A percentile compares a stretch with the other conserved stretches of the same genome.
phyloP scores from a whole-genome alignment of 1,140 invertebrate species.

The Bombus ignitus region DNA sequence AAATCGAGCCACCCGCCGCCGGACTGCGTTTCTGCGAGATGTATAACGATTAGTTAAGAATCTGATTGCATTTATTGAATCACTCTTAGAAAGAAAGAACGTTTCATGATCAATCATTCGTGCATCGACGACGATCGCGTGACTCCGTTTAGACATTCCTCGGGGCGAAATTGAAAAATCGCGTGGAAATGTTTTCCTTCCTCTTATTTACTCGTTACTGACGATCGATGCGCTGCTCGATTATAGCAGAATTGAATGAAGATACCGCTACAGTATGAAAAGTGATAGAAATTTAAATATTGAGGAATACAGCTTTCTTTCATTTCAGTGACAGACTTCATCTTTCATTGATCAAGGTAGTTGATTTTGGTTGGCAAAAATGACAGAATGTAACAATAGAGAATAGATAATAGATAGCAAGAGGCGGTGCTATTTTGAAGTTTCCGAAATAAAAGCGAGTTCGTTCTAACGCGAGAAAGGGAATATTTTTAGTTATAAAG shows the following conservation, averaged over 20 bases:
- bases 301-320: background rate
- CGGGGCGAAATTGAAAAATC: slow-evolving; percentile 11
- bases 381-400: background rate
- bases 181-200: slow-evolving; percentile 1
- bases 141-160: background rate
- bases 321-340: background rate
- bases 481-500: no score
- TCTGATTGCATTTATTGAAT: background rate
- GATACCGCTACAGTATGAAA: background rate
- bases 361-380: no score
- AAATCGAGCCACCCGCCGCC: background rate
- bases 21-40: no score
- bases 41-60: no score
- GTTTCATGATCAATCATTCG: background rate
- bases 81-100: background rate
- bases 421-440: background rate
- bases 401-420: background rate
- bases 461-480: no score
- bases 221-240: background rate
- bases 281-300: background rate
- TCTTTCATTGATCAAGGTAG: background rate
- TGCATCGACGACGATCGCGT: slow-evolving; percentile 9
- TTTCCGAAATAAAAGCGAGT: background rate
- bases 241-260: no score
- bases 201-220: background rate